phyloP scores from a whole-genome alignment of 2,888 invertebrate species.

The Bellardia pandia region DNA sequence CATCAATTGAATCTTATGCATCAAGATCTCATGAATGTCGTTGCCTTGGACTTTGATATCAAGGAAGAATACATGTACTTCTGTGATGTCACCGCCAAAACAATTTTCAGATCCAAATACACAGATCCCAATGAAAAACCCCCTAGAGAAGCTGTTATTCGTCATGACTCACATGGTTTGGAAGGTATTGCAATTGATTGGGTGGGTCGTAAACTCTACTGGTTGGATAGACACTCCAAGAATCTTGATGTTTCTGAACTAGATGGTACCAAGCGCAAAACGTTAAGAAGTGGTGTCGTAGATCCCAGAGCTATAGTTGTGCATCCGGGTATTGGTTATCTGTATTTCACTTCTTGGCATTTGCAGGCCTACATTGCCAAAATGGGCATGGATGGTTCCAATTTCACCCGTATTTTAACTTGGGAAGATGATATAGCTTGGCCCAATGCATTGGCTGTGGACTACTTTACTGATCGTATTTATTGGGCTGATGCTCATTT shows the following conservation, averaged over 20 bases:
- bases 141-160: constrained; percentile 92
- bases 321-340: constrained; percentile 96
- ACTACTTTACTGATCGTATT: constrained; percentile 96
- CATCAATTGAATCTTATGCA: constrained; percentile 93
- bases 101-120: constrained; percentile 92
- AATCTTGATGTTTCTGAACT: constrained; percentile 97
- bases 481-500: constrained; percentile 99
- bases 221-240: constrained; percentile 97
- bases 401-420: constrained; percentile 93
- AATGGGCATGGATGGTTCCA: constrained; percentile 98
- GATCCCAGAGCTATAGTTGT: constrained; percentile 98
- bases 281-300: constrained; percentile 93
- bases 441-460: constrained; percentile 99
- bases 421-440: constrained; percentile 98
- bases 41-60: constrained; percentile 97
- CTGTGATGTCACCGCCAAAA: constrained; percentile 98
- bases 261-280: constrained; percentile 95
- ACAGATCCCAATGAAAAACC: constrained; percentile 85
- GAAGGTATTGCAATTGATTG: constrained; percentile 99
- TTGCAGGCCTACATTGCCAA: constrained; percentile 97
- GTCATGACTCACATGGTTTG: constrained; percentile 97
- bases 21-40: constrained; percentile 98
- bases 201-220: constrained; percentile 97
- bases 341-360: constrained; percentile 99
- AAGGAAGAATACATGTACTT: constrained; percentile 94